A percentile compares a stretch with the other conserved stretches of the same genome.
phyloP scores from a whole-genome alignment of 2,113 vertebrate genomes.

The Oncorhynchus keta region DNA sequence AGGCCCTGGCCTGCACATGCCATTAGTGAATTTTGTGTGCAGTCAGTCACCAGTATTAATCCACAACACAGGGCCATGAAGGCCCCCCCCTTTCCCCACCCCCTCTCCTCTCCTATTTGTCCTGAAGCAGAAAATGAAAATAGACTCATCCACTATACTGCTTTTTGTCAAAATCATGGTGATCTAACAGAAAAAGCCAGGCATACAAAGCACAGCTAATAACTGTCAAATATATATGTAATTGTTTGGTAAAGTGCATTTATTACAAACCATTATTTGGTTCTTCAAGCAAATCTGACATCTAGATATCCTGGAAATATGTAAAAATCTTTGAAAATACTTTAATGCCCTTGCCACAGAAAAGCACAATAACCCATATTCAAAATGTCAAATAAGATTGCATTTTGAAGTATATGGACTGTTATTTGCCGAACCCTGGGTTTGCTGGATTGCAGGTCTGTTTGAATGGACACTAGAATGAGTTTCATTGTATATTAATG shows the following conservation, averaged over 20 bases:
- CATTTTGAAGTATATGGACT: too few relatives aligned
- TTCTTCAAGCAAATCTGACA: background rate
- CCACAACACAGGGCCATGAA: background rate
- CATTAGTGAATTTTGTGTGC: background rate
- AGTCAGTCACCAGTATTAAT: background rate
- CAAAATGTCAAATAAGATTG: too few relatives aligned
- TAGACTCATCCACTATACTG: constrained; percentile 10
- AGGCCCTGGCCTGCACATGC: background rate
- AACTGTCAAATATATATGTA: background rate
- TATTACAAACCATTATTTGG: background rate
- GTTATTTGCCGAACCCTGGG: too few relatives aligned
- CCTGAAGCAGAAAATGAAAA: constrained; percentile 5
- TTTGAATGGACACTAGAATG: background rate
- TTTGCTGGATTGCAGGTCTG: too few relatives aligned
- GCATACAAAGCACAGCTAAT: constrained; percentile 6
- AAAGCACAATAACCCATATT: too few relatives aligned
- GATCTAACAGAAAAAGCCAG: constrained; percentile 8
- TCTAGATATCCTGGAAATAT: background rate
- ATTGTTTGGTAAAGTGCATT: background rate
- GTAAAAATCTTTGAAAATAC: background rate
- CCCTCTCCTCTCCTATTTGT: background rate
- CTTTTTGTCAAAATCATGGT: background rate
- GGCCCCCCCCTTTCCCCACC: background rate
- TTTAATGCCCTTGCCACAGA: background rate
- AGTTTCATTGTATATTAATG: background rate